phyloP scores from a whole-genome alignment of 2,113 vertebrate species.

The Takifugu flavidus region DNA sequence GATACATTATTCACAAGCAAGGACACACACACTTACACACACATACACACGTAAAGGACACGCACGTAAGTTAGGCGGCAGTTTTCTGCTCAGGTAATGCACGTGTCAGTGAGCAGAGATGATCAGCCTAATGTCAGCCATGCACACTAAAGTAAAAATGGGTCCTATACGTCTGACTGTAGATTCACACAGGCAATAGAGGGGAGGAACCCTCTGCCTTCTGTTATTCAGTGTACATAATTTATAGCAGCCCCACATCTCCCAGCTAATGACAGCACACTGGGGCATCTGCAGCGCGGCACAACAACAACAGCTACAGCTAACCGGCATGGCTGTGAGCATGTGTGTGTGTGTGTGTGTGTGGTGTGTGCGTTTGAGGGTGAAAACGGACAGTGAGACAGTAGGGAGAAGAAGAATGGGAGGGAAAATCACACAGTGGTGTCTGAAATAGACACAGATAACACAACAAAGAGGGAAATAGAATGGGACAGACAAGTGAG shows the following conservation, averaged over 20 bases:
- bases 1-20: constrained; percentile 66
- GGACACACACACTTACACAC: constrained; percentile 31
- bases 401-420: constrained; percentile 40
- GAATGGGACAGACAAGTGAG: constrained; percentile 52
- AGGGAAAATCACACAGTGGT: constrained; percentile 49
- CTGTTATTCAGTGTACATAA: constrained; percentile 75
- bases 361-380: constrained; percentile 14
- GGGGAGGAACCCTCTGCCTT: constrained; percentile 66
- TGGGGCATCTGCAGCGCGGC: constrained; percentile 71
- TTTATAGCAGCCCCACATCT: constrained; percentile 77
- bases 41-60: constrained; percentile 43
- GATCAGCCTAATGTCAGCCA: constrained; percentile 31
- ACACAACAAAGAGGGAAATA: constrained; percentile 52
- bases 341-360: constrained; percentile 27
- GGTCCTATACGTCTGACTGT: constrained; percentile 16
- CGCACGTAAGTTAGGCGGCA: constrained; percentile 28
- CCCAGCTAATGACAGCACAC: constrained; percentile 70
- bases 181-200: constrained; percentile 35
- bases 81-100: neutral
- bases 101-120: neutral
- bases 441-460: constrained; percentile 69
- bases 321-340: constrained; percentile 45
- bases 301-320: constrained; percentile 55
- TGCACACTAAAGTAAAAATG: constrained; percentile 14
- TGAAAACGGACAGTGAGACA: constrained; percentile 55